Evolutionary conservation across 2,888 invertebrate genomes (phyloP).

Genomic region (Cremastinae sp.): DNA sequence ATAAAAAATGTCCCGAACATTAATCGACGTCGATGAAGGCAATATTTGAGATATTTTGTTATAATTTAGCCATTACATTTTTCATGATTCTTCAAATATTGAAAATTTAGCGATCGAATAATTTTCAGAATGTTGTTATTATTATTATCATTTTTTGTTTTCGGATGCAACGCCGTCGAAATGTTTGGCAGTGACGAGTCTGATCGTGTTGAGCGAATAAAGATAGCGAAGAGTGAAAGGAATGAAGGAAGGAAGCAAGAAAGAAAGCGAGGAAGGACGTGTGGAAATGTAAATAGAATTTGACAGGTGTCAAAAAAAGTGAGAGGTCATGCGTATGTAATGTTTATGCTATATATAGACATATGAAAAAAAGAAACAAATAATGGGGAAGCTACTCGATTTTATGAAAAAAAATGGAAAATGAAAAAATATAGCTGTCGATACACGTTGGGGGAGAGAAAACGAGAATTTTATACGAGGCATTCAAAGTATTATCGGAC

Average conservation of each 20-base stretch:
- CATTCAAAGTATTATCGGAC: conserved; percentile 59
- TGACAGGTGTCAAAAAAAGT: conserved; percentile 56
- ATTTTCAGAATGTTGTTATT: no score
- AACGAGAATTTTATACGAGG: conserved; percentile 56
- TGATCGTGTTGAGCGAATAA: conserved; percentile 24
- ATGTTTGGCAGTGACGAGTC: conserved; percentile 45
- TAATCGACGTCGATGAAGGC: no score
- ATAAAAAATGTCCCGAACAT: neutral
- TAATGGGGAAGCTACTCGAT: conserved; percentile 39
- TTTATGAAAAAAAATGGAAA: conserved; percentile 40
- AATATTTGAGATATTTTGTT: no score
- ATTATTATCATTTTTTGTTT: no score
- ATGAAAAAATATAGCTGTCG: conserved; percentile 28
- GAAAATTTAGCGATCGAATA: no score
- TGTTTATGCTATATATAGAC: conserved; percentile 34
- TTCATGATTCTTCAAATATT: no score
- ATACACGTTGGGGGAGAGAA: conserved; percentile 8
- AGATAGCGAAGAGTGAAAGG: conserved; percentile 4
- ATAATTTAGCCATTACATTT: no score
- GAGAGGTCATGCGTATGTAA: conserved; percentile 36
- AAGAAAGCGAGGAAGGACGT: conserved; percentile 18
- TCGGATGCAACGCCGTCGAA: neutral
- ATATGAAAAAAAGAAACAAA: neutral
- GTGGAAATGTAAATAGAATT: conserved; percentile 53
- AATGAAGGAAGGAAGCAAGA: neutral